A percentile compares a stretch with the other conserved stretches of the same genome.
These are phyloP conservation scores for Desmodus rotundus DNA, from an alignment of 2,113 vertebrate genomes.

Conservation along the genomic window DNA sequence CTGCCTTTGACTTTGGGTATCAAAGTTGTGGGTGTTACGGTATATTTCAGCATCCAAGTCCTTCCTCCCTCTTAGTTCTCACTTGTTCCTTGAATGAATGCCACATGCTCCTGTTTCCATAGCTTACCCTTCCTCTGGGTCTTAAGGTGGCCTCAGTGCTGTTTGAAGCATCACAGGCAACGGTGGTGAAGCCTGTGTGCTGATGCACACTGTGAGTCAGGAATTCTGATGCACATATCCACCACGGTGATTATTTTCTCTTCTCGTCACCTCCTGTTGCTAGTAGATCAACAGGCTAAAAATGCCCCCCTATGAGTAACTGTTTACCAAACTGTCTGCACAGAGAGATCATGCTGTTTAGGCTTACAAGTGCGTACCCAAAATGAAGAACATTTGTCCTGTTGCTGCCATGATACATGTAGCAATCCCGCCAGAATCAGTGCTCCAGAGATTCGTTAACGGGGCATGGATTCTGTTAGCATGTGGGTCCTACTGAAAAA, in stretches of 20 bases:
- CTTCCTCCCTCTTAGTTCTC: neutral
- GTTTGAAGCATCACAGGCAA: neutral
- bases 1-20: neutral
- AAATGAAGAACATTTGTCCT: slow-evolving; percentile 24
- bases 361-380: neutral
- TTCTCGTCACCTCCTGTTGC: slow-evolving; percentile 15
- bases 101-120: neutral
- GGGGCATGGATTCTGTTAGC: neutral
- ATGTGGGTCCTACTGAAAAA: neutral
- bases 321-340: slow-evolving; percentile 22
- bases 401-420: neutral
- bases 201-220: neutral
- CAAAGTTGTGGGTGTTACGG: neutral
- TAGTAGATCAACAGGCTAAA: neutral
- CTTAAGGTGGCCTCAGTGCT: neutral
- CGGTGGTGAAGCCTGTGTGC: neutral
- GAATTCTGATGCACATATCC: neutral
- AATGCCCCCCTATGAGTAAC: neutral
- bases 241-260: neutral
- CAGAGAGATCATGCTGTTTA: neutral
- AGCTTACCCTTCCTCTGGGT: neutral
- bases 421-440: neutral
- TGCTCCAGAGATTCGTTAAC: neutral
- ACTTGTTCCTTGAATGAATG: neutral
- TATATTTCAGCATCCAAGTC: neutral